Base-by-base conservation (phyloP, 2,888 invertebrate species). In the Hartigia nigra region DNA sequence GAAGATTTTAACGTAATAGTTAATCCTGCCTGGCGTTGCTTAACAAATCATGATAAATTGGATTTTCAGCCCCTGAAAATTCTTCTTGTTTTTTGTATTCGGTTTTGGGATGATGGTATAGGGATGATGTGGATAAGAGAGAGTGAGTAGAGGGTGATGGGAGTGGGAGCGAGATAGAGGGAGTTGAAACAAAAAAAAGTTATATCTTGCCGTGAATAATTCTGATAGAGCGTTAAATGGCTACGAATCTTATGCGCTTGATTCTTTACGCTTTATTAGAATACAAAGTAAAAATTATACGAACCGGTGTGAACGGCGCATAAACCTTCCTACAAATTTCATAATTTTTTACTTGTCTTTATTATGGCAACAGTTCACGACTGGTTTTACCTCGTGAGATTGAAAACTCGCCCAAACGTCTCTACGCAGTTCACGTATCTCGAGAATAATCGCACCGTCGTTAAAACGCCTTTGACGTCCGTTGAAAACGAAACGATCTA, bases 11-110 rank as follows among this genome's bases (percentile, higher is more conserved):
- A 55, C 55, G 55, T 23, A 14, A 55, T 55, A 55, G 55, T 55
- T 23, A 55, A 55, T 55, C 55, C 23, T 55, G 55, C 23, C 23
- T 55, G 55, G 23, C 55, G 55, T 72, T 72, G 3, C 72, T 72
- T 72, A 72, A 72, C 31, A 72, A 72, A 72, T 72, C 72, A 32
- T 72, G 72, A 72, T 72, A 31, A 72, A 72, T 72, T 32, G 72
- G 34, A 34, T 34, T 72, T 34, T 31, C 31, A 31, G 5, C 72
- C 31, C 31, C 31, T 72, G 12, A 9, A 55, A 55, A 31, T 2
- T 72, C 72, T 9, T 31, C 72, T 23, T 32, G 72, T 34, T 55
- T 23, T 55, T 23, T 23, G 23, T 55, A 55, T 23, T 23, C 55
- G 55, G 55, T 55, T 55, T 9, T 9, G 35, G 55, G 55, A 55